A percentile compares a stretch with the other conserved stretches of the same genome.
phyloP scores from a whole-genome alignment of 2,888 invertebrate species.

The Hermaeophaga mercurialis region DNA sequence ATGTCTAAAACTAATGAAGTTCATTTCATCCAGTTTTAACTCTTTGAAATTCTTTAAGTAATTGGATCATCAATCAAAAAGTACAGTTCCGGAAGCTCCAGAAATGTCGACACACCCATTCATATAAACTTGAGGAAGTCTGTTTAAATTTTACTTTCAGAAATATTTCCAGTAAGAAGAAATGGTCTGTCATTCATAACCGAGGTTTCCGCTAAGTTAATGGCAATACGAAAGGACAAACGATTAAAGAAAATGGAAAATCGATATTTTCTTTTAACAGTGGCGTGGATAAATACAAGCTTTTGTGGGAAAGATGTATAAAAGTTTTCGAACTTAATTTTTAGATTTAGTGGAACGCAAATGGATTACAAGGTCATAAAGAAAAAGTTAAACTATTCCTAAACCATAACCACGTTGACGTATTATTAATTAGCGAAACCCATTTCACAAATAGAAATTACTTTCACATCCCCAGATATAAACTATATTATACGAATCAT shows the following conservation, averaged over 20 bases:
- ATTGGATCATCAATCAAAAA: slow-evolving; percentile 24
- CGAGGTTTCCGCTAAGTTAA: slow-evolving; percentile 7
- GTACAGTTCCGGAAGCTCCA: slow-evolving; percentile 5
- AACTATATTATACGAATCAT: too few species aligned
- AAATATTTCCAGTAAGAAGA: neutral
- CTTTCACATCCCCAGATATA: too few species aligned
- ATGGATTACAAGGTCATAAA: too few species aligned
- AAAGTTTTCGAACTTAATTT: too few species aligned
- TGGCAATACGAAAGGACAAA: neutral
- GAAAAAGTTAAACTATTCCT: too few species aligned
- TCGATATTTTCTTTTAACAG: neutral
- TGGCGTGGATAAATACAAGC: neutral
- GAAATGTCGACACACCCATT: slow-evolving; percentile 18
- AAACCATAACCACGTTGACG: too few species aligned
- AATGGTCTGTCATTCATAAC: slow-evolving; percentile 8
- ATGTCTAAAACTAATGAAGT: slow-evolving; percentile 14
- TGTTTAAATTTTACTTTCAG: slow-evolving; percentile 17
- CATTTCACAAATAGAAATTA: too few species aligned
- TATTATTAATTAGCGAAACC: too few species aligned
- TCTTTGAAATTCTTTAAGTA: slow-evolving; percentile 24
- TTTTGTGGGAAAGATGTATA: too few species aligned
- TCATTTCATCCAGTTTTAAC: slow-evolving; percentile 19
- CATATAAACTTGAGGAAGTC: slow-evolving; percentile 8
- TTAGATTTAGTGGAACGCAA: too few species aligned
- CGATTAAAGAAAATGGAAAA: slow-evolving; percentile 2